phyloP scores from a whole-genome alignment of 2,888 invertebrate species.

The Protula sp. region DNA sequence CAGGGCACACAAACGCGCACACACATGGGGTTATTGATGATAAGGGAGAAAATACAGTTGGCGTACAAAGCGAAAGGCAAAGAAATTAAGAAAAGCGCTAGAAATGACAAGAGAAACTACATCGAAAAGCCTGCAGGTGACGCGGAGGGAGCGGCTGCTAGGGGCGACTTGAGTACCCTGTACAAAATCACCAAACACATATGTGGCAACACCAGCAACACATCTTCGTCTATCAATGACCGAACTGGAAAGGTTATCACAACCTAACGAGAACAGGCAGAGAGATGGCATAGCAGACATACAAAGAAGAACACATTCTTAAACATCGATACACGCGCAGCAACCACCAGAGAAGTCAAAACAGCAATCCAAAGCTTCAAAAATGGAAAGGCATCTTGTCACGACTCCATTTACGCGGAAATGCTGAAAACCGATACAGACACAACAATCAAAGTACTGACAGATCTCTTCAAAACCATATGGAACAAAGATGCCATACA shows the following conservation, averaged over 20 bases:
- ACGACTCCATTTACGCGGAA: neutral
- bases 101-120: neutral
- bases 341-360: neutral
- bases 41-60: neutral
- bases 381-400: neutral
- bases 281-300: neutral
- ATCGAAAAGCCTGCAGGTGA: neutral
- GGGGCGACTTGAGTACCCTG: neutral
- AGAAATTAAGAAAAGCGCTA: neutral
- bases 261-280: neutral
- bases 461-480: neutral
- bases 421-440: neutral
- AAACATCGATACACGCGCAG: neutral
- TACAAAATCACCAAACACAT: neutral
- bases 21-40: neutral
- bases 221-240: neutral
- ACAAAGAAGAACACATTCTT: neutral
- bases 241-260: neutral
- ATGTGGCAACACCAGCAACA: neutral
- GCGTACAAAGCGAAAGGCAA: neutral
- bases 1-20: no score
- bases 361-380: neutral
- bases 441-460: neutral
- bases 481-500: neutral
- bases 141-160: neutral